These are phyloP conservation scores for Porites divaricata DNA, from an alignment of 92 coral and sea anemone species.

Conservation along the genomic window DNA sequence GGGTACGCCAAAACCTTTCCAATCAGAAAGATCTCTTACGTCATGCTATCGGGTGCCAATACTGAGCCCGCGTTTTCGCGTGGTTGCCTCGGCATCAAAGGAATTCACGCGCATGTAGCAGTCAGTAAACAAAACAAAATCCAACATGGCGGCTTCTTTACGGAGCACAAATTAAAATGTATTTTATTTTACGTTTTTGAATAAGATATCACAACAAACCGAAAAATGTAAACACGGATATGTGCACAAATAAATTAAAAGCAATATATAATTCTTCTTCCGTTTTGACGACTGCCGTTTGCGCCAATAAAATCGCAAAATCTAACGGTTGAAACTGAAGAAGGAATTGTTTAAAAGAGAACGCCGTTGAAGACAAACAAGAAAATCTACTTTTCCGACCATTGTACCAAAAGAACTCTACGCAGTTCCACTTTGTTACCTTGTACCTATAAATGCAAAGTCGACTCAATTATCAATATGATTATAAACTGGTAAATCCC, in stretches of 20 bases:
- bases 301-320: background rate
- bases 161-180: background rate
- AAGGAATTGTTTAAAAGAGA: conserved; percentile 1
- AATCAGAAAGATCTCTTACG: background rate
- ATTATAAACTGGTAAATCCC: too few species aligned
- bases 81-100: conserved; percentile 47
- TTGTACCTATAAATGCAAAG: background rate
- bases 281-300: background rate
- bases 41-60: background rate
- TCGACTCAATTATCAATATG: background rate
- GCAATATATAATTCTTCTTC: background rate
- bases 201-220: background rate
- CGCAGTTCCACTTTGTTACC: background rate
- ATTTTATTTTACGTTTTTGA: too few species aligned
- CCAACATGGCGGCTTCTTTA: conserved; percentile 29
- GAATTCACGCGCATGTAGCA: conserved; percentile 17
- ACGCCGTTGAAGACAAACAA: conserved; percentile 1
- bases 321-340: background rate
- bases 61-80: conserved; percentile 43
- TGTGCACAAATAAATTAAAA: background rate
- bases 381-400: background rate
- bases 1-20: background rate
- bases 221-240: background rate
- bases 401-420: background rate
- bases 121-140: conserved; percentile 10